Percentiles rank a stretch among this genome's conserved stretches.
These are phyloP conservation scores for Heliocidaris tuberculata DNA, from an alignment of 35 echinoderm and acorn worm genomes.

Conservation along the genomic window DNA sequence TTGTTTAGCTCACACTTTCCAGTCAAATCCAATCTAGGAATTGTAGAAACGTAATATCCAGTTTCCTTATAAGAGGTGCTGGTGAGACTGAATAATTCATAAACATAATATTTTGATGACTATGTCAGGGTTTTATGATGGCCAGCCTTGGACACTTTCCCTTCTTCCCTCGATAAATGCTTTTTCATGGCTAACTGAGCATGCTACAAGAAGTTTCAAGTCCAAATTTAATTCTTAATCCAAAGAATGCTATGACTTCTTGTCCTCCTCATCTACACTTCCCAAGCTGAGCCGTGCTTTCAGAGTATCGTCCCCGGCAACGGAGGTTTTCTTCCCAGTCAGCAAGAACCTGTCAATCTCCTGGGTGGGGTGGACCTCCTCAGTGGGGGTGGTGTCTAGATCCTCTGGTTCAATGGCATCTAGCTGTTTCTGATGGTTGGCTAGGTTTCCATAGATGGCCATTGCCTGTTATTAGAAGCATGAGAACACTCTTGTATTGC, in stretches of 20 bases:
- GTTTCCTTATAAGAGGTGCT: no score
- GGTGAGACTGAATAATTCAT: no score
- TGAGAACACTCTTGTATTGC: not conserved
- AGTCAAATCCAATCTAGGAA: no score
- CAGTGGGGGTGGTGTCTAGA: not conserved
- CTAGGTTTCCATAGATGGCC: constrained; percentile 76
- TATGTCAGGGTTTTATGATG: not conserved
- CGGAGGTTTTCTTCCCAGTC: not conserved
- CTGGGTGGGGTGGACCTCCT: constrained; percentile 38
- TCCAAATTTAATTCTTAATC: not conserved
- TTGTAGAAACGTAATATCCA: no score
- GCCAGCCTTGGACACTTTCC: not conserved
- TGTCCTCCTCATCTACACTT: not conserved
- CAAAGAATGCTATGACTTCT: constrained; percentile 14
- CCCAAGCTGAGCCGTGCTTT: not conserved
- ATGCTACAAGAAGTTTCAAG: not conserved
- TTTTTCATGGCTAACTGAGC: not conserved
- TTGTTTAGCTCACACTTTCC: no score
- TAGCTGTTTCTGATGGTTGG: constrained; percentile 41
- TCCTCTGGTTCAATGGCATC: not conserved
- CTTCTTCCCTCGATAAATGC: not conserved
- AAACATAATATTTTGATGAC: no score
- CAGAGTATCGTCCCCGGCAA: not conserved
- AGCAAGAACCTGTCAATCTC: not conserved
- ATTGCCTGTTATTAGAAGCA: constrained; percentile 61